Evolutionary conservation across 2,797 vertebrate genomes (phyloP), one percentile per base, ranked within the genome.

Genomic region (Bothrops alternatus): DNA sequence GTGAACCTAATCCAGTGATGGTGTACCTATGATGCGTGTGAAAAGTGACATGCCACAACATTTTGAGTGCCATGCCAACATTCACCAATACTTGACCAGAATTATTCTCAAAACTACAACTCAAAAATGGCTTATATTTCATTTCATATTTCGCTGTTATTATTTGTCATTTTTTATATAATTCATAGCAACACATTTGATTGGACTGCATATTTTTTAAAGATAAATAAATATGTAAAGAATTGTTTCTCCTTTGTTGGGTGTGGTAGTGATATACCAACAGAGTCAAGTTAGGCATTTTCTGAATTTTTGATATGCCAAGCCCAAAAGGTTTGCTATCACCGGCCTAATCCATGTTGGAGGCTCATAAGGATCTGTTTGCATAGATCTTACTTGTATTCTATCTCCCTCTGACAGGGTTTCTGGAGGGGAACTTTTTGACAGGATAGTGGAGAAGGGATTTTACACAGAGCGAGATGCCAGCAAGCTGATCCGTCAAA

Each of bases 401-500:
- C 0, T 1, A 1, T 86, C 73, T 32, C 37, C 55, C 78, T 23
- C 1, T 11, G 88, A 0, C 96, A 99, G 99, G 93, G 99, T 99
- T 87, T 99, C 99, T 0, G 99, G 99, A 0, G 99, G 99, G 13
- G 99, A 99, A 87, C 98, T 99, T 94, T 99, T 99, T 4, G 99
- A 99, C 96, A 98, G 99, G 93, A 99, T 99, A 28, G 99, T 99
- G 95, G 99, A 99, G 96, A 99, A 99, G 96, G 99, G 99, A 7
- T 99, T 99, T 97, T 99, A 99, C 97, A 99, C 99, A 0, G 99
- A 99, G 96, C 98, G 99, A 91, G 99, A 99, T 0, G 99, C 99
- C 97, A 99, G 99, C 65, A 97, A 98, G 85, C 98, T 99, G 95
- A 99, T 99, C 96, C 98, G 98, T 94, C 99, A 99, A 98, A 99